Percentiles rank a stretch among this genome's conserved stretches.
These are phyloP conservation scores for Herminia tarsipennalis DNA, from an alignment of 2,888 invertebrate species.

Conservation along the genomic window DNA sequence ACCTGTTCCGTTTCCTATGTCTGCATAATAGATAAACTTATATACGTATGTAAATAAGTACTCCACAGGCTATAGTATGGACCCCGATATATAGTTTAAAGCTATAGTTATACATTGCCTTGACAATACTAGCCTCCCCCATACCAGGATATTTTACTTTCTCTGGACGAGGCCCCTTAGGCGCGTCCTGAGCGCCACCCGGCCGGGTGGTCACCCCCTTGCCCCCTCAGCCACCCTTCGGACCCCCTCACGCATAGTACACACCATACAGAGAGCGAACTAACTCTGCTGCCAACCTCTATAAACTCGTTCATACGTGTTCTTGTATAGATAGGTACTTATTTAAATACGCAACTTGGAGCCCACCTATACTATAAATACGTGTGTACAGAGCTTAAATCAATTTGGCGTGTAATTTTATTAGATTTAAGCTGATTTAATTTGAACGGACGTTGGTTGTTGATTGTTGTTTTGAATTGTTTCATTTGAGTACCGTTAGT, in stretches of 20 bases:
- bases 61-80: constrained; percentile 71
- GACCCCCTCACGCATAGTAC: constrained; percentile 78
- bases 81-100: constrained; percentile 83
- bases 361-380: constrained; percentile 54
- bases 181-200: constrained; percentile 69
- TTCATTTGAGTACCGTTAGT: constrained; percentile 21
- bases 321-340: constrained; percentile 68
- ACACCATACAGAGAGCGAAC: constrained; percentile 81
- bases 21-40: constrained; percentile 84
- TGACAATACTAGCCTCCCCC: constrained; percentile 85
- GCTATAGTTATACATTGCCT: constrained; percentile 82
- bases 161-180: constrained; percentile 83
- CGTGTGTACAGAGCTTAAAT: constrained; percentile 60
- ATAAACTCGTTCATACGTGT: constrained; percentile 76
- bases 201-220: constrained; percentile 48
- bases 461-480: constrained; percentile 29
- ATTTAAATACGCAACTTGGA: constrained; percentile 82
- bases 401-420: constrained; percentile 72
- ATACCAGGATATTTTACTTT: constrained; percentile 85
- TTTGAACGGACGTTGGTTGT: constrained; percentile 48
- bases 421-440: constrained; percentile 62
- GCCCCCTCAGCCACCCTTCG: constrained; percentile 51
- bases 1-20: constrained; percentile 80
- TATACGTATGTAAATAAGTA: constrained; percentile 83
- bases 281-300: constrained; percentile 80